Evolutionary conservation across 2,797 vertebrate species (phyloP).

Genomic region (Chromis chromis): DNA sequence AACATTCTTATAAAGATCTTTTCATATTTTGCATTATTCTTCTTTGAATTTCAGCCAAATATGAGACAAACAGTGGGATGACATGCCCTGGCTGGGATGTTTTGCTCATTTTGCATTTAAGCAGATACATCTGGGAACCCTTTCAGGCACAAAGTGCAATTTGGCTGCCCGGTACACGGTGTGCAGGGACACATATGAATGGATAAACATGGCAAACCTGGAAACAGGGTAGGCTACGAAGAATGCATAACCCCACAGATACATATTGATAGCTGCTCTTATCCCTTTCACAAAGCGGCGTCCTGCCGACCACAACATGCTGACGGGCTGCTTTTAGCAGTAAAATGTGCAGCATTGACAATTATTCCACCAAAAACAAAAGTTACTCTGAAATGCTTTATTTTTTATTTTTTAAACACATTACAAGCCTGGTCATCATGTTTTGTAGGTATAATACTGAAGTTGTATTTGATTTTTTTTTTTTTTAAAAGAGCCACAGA

Average conservation of each 20-base stretch:
- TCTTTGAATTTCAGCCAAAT: background rate
- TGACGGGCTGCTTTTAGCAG: background rate
- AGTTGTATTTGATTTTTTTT: background rate
- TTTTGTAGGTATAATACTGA: background rate
- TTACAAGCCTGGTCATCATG: background rate
- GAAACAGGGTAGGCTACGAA: background rate
- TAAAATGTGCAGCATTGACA: background rate
- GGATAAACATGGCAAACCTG: constrained; percentile 14
- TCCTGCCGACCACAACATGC: background rate
- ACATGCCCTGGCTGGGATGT: background rate
- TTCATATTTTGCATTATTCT: too few relatives aligned
- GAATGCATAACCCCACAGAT: background rate
- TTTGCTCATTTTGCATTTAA: background rate
- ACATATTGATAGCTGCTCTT: background rate
- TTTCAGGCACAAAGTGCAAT: constrained; percentile 11
- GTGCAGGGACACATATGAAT: background rate
- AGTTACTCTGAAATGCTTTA: background rate
- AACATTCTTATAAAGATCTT: too few relatives aligned
- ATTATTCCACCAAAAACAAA: background rate
- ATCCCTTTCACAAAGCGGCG: background rate
- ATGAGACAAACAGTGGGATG: background rate
- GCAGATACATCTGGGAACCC: background rate
- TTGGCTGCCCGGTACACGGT: background rate
- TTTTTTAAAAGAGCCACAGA: background rate
- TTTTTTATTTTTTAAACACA: background rate